Base-by-base conservation (phyloP, 2,888 invertebrate species). In the Nomada flava region DNA sequence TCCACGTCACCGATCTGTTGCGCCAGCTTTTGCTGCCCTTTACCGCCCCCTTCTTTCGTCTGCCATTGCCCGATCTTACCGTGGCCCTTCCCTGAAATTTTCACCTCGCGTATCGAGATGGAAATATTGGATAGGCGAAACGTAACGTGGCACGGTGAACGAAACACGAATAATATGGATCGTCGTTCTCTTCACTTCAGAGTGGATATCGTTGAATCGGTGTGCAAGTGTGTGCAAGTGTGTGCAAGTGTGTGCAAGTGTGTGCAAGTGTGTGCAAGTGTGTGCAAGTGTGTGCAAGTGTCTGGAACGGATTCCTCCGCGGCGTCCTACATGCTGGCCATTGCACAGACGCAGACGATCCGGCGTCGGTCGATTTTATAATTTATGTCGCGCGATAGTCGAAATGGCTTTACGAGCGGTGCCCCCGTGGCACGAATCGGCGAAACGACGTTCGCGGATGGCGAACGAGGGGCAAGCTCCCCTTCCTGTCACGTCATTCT, bases 271-370 rank as follows among this genome's bases (percentile, higher is more conserved):
- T n/a, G n/a, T n/a, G n/a, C n/a, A n/a, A n/a, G n/a, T n/a, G n/a
- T n/a, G n/a, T n/a, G n/a, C n/a, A 29, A 29, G 7, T 29, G 29
- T 29, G 29, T 7, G 29, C 0, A 76, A 36, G 5, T 36, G 57
- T 72, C 55, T 64, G 57, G 55, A 57, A 36, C 76, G 44, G 70
- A 70, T 71, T 71, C 52, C 20, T 60, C 36, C 42, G 62, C 53
- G 60, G 59, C 60, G 70, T 71, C 70, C 70, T 52, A 62, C 67
- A 68, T 52, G 55, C 47, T 36, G 76, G 76, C 20, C 50, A 44
- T 65, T 59, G 50, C 18, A 77, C 77, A 68, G 79, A 79, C 79
- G 79, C 77, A 68, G 79, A 79, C 79, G 79, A 70, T 52, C 79
- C 55, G 78, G 79, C 79, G 79, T 77, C 79, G 64, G 15, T 64